phyloP scores from a whole-genome alignment of 2,888 invertebrate genomes.

The Drosophila quinaria region DNA sequence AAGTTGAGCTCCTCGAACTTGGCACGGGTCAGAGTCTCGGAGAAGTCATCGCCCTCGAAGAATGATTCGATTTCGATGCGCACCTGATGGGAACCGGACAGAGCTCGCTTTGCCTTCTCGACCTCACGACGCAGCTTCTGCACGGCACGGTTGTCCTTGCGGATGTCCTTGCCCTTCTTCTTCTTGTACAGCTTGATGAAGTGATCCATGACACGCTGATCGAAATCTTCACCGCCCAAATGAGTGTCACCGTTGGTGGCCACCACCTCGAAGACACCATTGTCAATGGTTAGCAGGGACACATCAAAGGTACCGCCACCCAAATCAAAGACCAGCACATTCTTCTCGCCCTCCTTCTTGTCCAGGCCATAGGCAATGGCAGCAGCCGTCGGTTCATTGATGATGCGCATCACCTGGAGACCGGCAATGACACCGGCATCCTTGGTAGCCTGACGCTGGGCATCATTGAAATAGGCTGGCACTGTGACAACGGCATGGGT shows the following conservation, averaged over 20 bases:
- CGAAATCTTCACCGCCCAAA: slow-evolving; percentile 99
- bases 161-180: slow-evolving; percentile 98
- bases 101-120: slow-evolving; percentile 98
- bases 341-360: slow-evolving; percentile 99
- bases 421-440: slow-evolving; percentile 98
- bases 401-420: slow-evolving; percentile 90
- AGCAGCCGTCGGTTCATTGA: slow-evolving; percentile 99
- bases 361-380: slow-evolving; percentile 99
- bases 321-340: slow-evolving; percentile 99
- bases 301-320: slow-evolving; percentile 99
- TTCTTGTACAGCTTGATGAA: slow-evolving; percentile 99
- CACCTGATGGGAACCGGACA: slow-evolving; percentile 96
- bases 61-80: slow-evolving; percentile 99
- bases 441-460: slow-evolving; percentile 99
- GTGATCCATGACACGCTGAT: slow-evolving; percentile 99
- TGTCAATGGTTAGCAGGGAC: slow-evolving; percentile 98
- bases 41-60: slow-evolving; percentile 99
- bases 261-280: slow-evolving; percentile 97
- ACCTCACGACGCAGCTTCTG: slow-evolving; percentile 98
- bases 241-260: slow-evolving; percentile 94
- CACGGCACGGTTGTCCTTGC: slow-evolving; percentile 97
- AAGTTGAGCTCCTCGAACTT: slow-evolving; percentile 99
- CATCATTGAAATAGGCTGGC: slow-evolving; percentile 99
- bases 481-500: slow-evolving; percentile 89
- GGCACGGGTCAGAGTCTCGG: slow-evolving; percentile 98